Evolutionary conservation across 2,113 vertebrate genomes (phyloP).

Genomic region (Odocoileus virginianus): DNA sequence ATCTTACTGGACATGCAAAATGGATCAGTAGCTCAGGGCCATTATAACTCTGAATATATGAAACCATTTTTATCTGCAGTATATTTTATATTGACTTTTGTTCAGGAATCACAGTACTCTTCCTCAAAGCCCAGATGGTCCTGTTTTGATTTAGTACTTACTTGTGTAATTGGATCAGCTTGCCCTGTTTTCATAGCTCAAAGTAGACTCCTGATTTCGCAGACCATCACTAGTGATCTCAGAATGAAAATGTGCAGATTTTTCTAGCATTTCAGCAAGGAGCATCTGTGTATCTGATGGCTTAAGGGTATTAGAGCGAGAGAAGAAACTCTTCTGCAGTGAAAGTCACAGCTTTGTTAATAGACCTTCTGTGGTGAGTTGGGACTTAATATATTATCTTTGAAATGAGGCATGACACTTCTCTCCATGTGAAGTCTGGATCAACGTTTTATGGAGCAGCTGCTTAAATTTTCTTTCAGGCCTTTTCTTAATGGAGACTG

Average conservation of each 20-base stretch:
- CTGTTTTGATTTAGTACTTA: conserved; percentile 41
- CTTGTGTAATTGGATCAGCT: background rate
- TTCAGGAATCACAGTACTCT: background rate
- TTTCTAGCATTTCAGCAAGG: background rate
- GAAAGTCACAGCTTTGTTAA: background rate
- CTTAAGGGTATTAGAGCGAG: background rate
- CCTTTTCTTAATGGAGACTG: conserved; percentile 4
- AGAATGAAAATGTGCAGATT: background rate
- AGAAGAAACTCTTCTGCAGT: background rate
- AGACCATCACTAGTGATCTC: background rate
- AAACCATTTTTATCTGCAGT: conserved; percentile 2
- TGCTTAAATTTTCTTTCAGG: conserved; percentile 34
- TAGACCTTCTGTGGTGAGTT: conserved; percentile 38
- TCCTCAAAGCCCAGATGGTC: conserved; percentile 31
- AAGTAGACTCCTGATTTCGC: background rate
- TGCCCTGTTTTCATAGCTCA: background rate
- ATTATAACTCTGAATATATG: background rate
- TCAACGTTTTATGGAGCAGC: conserved; percentile 31
- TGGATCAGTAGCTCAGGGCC: background rate
- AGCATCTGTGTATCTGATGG: background rate
- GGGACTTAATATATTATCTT: conserved; percentile 17
- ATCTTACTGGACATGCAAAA: background rate
- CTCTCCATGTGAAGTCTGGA: background rate
- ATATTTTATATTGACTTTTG: background rate
- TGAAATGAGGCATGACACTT: background rate